A percentile compares a stretch with the other conserved stretches of the same genome.
phyloP scores from a whole-genome alignment of 2,113 vertebrate species.

The Steatornis caripensis region DNA sequence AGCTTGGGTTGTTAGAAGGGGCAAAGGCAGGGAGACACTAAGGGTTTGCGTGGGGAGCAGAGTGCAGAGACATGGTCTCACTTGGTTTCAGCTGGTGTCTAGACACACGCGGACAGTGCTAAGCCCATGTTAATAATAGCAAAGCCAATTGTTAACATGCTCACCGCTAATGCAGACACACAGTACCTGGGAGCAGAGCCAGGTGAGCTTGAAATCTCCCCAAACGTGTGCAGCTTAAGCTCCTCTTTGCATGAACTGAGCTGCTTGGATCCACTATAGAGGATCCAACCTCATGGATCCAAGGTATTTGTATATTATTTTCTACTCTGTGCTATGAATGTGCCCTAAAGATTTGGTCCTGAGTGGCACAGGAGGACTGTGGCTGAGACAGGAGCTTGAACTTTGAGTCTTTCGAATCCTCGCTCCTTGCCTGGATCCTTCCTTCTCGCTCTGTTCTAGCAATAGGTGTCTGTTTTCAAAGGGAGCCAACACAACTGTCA shows the following conservation, averaged over 20 bases:
- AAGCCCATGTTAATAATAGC: neutral
- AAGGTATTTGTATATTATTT: neutral
- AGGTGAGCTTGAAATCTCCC: neutral
- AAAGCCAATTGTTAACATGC: neutral
- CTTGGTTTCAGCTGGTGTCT: neutral
- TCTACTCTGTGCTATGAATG: neutral
- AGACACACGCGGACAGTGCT: neutral
- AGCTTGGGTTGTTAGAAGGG: neutral
- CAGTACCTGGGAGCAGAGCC: neutral
- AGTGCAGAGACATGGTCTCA: neutral
- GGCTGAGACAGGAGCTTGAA: neutral
- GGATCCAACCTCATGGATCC: neutral
- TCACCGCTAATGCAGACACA: neutral
- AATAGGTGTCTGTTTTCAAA: neutral
- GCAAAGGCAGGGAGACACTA: neutral
- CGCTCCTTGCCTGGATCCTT: neutral
- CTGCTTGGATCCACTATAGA: neutral
- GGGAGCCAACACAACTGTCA: neutral
- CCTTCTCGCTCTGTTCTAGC: neutral
- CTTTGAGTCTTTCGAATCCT: neutral
- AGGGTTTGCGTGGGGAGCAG: neutral
- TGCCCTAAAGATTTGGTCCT: neutral
- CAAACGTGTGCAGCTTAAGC: neutral
- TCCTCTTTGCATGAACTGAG: neutral
- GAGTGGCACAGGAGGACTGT: neutral